Base-by-base conservation (phyloP, 2,113 vertebrate genomes). In the Aythya baeri region DNA sequence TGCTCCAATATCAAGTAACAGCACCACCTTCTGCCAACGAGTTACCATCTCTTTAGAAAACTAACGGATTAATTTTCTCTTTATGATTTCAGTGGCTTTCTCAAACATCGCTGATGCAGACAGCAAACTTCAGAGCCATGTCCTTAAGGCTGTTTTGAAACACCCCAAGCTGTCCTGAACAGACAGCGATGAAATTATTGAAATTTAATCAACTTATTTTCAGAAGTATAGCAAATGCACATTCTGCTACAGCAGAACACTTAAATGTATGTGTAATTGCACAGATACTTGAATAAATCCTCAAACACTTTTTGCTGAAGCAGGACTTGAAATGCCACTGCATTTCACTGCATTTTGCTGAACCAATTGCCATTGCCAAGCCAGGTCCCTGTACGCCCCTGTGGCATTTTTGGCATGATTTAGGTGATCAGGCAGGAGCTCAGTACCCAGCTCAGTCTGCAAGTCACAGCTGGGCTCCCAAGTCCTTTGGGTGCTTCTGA, bases 21-120 rank as follows among this genome's bases (percentile, higher is more conserved):
- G 96, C 96, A 97, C 96, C 96, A 97, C 96, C 94, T 97, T 97
- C 96, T 96, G 96, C 96, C 96, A 94, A 73, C 71, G 89, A 89
- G 41, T 77, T 59, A 82, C 88, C 94, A 83, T 87, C 91, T 91
- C 91, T 25, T 73, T 31, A 55, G 62, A 83, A 83, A 94, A 73
- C 41, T 46, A 73, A 66, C 20, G 29, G 23, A 49, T 22, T 36
- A 5, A 41, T 72, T 86, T 92, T 79, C 32, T 41, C 76, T 31
- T 50, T 32, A 7, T 7, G 17, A 65, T 31, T 81, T 80, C 68
- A 32, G 38, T 3, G 18, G 46, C 43, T 83, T 31, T 54, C 46
- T 54, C 62, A 79, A 67, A 76, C 14, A 4, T 29, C 85, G 50
- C 77, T 79, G 58, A 70, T 21, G 25, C 0, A 58, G 31, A 50